Conservation (phyloP, 2,113 vertebrate species). For the Grallaria varia region DNA sequence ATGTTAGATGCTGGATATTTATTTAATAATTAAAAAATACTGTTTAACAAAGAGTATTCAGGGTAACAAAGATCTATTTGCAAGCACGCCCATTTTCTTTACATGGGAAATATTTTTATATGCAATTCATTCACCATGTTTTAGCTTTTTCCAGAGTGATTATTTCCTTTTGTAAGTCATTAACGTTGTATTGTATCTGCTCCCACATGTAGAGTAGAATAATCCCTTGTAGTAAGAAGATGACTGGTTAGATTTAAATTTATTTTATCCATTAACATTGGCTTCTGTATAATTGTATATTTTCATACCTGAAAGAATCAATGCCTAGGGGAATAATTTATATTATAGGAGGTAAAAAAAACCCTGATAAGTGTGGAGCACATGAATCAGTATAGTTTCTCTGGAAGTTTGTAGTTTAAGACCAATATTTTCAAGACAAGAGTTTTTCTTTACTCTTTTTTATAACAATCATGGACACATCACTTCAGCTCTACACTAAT, state of each 20-base stretch:
- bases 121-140: not conserved
- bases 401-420: not conserved
- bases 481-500: not conserved
- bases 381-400: not conserved
- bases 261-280: not conserved
- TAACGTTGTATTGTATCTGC: not conserved
- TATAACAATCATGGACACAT: not conserved
- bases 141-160: not conserved
- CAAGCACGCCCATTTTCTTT: not conserved
- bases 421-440: accelerated
- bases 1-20: not conserved
- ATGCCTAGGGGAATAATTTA: not conserved
- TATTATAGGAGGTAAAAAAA: not conserved
- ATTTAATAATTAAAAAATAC: not conserved
- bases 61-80: not conserved
- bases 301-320: not conserved
- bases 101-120: not conserved
- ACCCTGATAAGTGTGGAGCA: not conserved
- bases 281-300: not conserved
- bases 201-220: not conserved
- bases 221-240: not conserved
- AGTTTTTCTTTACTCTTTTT: not conserved
- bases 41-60: not conserved
- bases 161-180: not conserved
- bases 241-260: not conserved